Evolutionary conservation across 1,140 invertebrate species (phyloP), one percentile per base, ranked within the genome.

Genomic region (Pseudachorutes palmiensis): DNA sequence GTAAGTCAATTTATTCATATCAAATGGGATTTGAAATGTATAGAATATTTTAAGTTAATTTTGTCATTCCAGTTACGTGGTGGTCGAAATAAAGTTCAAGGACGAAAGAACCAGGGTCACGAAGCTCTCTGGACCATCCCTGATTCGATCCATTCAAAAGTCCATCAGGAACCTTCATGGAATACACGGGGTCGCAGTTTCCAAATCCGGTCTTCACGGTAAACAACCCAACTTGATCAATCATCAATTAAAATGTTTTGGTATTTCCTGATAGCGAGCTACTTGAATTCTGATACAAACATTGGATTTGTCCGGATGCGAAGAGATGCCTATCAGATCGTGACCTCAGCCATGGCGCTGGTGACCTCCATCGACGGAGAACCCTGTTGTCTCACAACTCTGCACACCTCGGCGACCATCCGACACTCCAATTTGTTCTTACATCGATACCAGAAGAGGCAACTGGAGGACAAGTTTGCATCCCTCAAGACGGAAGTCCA

Each of bases 351-450:
- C 19, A 9, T 71, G 16, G 62, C 70, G 0, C 65, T 71, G 31
- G 55, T 71, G 1, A 61, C n/a, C 2, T 26, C 45, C 9, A 30
- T 71, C 5, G 66, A 68, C 24, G 65, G 65, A 31, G 57, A 57
- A 19, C 31, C 26, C 1, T 28, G 60, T 24, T 48, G 62, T 0
- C 36, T 71, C 1, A 33, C 49, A 48, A 71, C 70, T 1, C 3
- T 71, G 2, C 65, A 71, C 49, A 71, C 70, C 0, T 62, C 55
- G 29, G 70, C 70, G 3, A 71, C 70, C 5, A 71, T 71, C 22
- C 28, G 62, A 19, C 70, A 71, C 49, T 71, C 62, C 55, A 68
- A 71, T 29, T 65, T 68, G 14, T 67, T 71, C 55, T 49, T 71
- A 12, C 24, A 45, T 16, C 61, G 62, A 29, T 65, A 68, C 41